Evolutionary conservation across 2,888 invertebrate species (phyloP).

Genomic region (Zygaena filipendulae): DNA sequence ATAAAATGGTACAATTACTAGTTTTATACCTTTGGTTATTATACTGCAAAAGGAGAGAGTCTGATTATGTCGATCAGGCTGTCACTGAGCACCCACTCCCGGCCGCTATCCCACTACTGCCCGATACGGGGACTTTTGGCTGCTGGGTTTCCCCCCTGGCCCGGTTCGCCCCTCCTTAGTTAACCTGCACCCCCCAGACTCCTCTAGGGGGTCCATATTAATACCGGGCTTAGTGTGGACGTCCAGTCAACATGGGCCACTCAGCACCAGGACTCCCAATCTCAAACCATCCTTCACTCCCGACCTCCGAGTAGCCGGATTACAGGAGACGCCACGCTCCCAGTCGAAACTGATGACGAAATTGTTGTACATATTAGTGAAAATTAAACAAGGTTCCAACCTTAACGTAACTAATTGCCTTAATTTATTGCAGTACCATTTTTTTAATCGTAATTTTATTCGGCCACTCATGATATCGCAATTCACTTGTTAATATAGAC

Average conservation of each 20-base stretch:
- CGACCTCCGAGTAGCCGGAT: slow-evolving; percentile 95
- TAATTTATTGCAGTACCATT: slow-evolving; percentile 9
- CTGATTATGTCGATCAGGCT: slow-evolving; percentile 76
- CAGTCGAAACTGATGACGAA: slow-evolving; percentile 61
- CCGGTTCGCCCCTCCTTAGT: slow-evolving; percentile 90
- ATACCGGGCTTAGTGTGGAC: slow-evolving; percentile 96
- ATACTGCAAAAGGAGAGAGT: slow-evolving; percentile 53
- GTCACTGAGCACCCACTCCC: slow-evolving; percentile 91
- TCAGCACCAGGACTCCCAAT: slow-evolving; percentile 66
- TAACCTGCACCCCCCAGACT: slow-evolving; percentile 77
- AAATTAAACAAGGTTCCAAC: no score
- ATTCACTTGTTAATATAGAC: no score
- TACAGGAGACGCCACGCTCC: slow-evolving; percentile 98
- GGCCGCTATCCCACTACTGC: slow-evolving; percentile 98
- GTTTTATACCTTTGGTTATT: no score
- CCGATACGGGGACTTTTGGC: slow-evolving; percentile 97
- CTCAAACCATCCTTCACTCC: slow-evolving; percentile 91
- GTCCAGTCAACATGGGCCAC: slow-evolving; percentile 59
- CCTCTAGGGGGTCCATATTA: slow-evolving; percentile 92
- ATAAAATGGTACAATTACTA: no score
- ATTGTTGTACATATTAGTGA: slow-evolving; percentile 16
- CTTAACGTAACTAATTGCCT: slow-evolving; percentile 3
- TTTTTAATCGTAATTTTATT: background rate
- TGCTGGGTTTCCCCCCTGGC: slow-evolving; percentile 99
- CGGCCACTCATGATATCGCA: slow-evolving; percentile 6